Percentiles rank a stretch among this genome's conserved stretches.
phyloP scores from a whole-genome alignment of 2,797 vertebrate species.

The Rousettus madagascariensis region DNA sequence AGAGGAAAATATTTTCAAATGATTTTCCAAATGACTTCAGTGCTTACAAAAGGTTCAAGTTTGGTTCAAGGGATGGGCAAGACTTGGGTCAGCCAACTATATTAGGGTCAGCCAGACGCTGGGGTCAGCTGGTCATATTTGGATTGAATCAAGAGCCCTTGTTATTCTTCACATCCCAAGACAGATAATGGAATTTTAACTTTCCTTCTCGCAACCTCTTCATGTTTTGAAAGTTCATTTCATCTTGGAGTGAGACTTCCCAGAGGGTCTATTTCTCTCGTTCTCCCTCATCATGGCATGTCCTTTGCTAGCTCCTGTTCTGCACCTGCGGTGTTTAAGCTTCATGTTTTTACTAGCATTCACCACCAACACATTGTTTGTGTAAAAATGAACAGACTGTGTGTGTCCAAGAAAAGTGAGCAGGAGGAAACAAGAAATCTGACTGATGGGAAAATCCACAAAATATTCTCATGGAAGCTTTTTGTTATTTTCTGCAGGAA shows the following conservation, averaged over 20 bases:
- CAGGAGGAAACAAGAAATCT: slow-evolving; percentile 38
- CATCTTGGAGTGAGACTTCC: background rate
- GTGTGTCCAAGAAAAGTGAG: background rate
- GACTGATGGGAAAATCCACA: slow-evolving; percentile 9
- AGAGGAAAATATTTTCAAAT: slow-evolving; percentile 60
- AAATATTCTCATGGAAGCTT: slow-evolving; percentile 24
- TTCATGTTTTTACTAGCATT: background rate
- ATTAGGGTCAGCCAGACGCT: slow-evolving; percentile 43
- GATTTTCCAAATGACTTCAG: slow-evolving; percentile 50
- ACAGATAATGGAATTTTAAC: slow-evolving; percentile 48
- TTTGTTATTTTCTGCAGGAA: slow-evolving; percentile 14
- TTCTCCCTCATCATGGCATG: background rate
- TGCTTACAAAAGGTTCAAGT: slow-evolving; percentile 42
- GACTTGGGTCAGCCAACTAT: slow-evolving; percentile 47
- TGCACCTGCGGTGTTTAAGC: slow-evolving; percentile 5
- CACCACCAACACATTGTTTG: background rate
- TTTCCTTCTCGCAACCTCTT: background rate
- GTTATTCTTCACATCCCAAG: slow-evolving; percentile 52
- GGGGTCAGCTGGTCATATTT: background rate
- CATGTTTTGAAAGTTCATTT: slow-evolving; percentile 39
- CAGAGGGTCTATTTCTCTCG: slow-evolving; percentile 36
- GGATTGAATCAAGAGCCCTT: slow-evolving; percentile 42
- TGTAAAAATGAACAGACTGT: background rate
- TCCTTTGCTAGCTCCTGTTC: background rate
- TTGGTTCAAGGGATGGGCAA: slow-evolving; percentile 65